Conservation (phyloP, 2,888 invertebrate species). For the Ormyrus labotus region DNA sequence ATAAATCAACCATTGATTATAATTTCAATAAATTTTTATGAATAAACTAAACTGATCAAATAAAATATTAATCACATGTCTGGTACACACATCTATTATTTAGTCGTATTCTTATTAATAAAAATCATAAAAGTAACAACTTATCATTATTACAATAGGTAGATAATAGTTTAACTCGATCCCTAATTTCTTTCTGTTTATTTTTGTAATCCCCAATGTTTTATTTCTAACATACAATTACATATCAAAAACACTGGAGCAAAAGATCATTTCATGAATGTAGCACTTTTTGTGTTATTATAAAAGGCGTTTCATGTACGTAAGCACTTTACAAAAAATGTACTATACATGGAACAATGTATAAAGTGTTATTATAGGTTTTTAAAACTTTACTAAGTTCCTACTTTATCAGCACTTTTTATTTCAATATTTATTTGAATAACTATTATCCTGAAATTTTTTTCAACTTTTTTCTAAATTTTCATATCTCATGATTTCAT, state of each 20-base stretch:
- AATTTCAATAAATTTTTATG: conserved; percentile 21
- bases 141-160: conserved; percentile 61
- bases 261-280: conserved; percentile 36
- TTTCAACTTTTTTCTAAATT: not conserved
- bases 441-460: conserved; percentile 25
- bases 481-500: conserved; percentile 6
- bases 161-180: conserved; percentile 58
- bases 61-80: conserved; percentile 43
- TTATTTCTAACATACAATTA: conserved; percentile 42
- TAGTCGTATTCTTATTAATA: conserved; percentile 63
- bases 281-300: conserved; percentile 43
- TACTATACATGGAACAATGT: conserved; percentile 36
- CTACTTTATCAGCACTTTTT: conserved; percentile 32
- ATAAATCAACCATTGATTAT: conserved; percentile 13
- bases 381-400: conserved; percentile 15
- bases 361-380: conserved; percentile 29
- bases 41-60: conserved; percentile 16
- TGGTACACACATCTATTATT: conserved; percentile 48
- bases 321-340: conserved; percentile 35
- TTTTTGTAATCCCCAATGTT: conserved; percentile 45
- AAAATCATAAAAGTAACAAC: conserved; percentile 65
- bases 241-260: conserved; percentile 51
- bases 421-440: conserved; percentile 38
- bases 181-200: conserved; percentile 48
- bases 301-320: conserved; percentile 48